Evolutionary conservation across 2,888 invertebrate species (phyloP).

Genomic region (Myopa testacea): DNA sequence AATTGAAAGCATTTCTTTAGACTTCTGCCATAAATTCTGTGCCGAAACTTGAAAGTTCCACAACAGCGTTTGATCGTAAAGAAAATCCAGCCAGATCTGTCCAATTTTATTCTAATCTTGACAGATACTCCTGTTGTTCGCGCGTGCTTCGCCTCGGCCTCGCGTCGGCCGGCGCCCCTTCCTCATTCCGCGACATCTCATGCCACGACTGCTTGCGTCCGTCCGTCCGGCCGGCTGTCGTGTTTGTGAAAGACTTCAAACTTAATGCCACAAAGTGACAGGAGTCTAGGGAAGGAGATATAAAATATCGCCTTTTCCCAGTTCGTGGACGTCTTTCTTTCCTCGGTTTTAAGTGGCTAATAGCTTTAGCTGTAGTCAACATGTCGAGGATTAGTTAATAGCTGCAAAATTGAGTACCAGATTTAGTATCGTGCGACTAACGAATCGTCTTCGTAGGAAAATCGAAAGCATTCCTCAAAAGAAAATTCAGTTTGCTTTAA

Average conservation of each 20-base stretch:
- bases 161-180: neutral
- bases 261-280: slow-evolving; percentile 25
- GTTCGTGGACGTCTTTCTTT: slow-evolving; percentile 23
- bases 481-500: too few species aligned
- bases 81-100: slow-evolving; percentile 51
- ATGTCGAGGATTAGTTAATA: slow-evolving; percentile 31
- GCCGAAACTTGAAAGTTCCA: too few species aligned
- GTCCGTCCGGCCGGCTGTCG: neutral
- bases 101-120: slow-evolving; percentile 56
- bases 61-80: too few species aligned
- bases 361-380: slow-evolving; percentile 14
- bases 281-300: slow-evolving; percentile 3
- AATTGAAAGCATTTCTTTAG: too few species aligned
- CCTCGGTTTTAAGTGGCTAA: slow-evolving; percentile 17
- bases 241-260: slow-evolving; percentile 6
- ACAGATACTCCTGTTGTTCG: slow-evolving; percentile 34
- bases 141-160: neutral
- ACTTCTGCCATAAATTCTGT: too few species aligned
- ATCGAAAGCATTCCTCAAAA: too few species aligned
- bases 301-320: slow-evolving; percentile 16
- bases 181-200: neutral
- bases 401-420: slow-evolving; percentile 20
- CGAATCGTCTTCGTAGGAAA: neutral
- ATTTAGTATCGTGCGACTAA: slow-evolving; percentile 13
- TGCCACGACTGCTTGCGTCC: neutral